phyloP scores from a whole-genome alignment of 37 sponge, comb jelly and placozoan genomes.

The Halichondria panicea region DNA sequence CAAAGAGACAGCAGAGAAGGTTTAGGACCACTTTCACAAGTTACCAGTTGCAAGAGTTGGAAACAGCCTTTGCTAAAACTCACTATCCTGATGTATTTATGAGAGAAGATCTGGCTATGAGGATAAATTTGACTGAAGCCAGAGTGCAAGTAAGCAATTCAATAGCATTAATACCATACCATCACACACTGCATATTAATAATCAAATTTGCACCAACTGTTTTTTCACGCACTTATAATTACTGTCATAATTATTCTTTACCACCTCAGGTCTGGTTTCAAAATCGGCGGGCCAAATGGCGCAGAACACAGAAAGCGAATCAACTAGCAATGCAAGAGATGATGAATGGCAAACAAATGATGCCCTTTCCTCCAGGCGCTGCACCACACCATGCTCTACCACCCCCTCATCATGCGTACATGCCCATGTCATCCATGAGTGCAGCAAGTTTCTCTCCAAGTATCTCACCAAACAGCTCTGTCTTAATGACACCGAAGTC shows the following conservation, averaged over 20 bases:
- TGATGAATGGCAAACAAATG: constrained; percentile 64
- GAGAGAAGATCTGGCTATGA: constrained; percentile 88
- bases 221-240: too few relatives aligned
- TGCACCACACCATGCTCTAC: constrained; percentile 44
- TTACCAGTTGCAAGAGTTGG: constrained; percentile 88
- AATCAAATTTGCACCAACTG: too few relatives aligned
- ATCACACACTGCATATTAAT: too few relatives aligned
- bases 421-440: constrained; percentile 39
- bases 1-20: constrained; percentile 86
- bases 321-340: constrained; percentile 75
- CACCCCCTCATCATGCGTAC: constrained; percentile 44
- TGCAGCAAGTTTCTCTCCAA: constrained; percentile 43
- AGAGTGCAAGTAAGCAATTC: constrained; percentile 86
- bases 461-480: constrained; percentile 66
- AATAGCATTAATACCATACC: too few relatives aligned
- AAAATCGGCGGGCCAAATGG: constrained; percentile 86
- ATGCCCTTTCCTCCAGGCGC: constrained; percentile 45
- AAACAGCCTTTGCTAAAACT: constrained; percentile 86
- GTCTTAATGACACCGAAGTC: constrained; percentile 87
- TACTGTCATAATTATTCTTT: background rate
- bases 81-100: constrained; percentile 96
- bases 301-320: constrained; percentile 82
- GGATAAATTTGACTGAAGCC: constrained; percentile 89
- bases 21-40: constrained; percentile 93
- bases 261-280: constrained; percentile 78